Percentiles rank a stretch among this genome's conserved stretches.
Conservation (phyloP, 2,797 vertebrate genomes). For the Betta splendens region DNA sequence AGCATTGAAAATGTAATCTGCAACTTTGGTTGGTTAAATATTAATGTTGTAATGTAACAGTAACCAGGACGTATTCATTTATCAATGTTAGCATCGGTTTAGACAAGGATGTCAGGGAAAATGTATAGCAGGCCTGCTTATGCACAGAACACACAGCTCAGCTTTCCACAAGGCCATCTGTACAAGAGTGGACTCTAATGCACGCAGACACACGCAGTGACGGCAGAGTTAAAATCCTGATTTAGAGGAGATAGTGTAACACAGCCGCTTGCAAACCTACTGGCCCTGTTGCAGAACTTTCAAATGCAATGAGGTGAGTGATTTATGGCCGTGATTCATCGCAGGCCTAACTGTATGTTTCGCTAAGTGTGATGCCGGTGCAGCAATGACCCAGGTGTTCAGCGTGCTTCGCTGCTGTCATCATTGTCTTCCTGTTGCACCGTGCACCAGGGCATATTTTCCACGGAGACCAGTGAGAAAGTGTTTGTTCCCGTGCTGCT, state of each 20-base stretch:
- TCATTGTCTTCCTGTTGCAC: conserved; percentile 69
- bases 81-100: conserved; percentile 19
- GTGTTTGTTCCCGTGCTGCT: conserved; percentile 75
- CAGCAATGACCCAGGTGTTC: conserved; percentile 68
- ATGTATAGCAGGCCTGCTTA: conserved; percentile 26
- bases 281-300: conserved; percentile 49
- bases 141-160: conserved; percentile 35
- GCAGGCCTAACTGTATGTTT: conserved; percentile 62
- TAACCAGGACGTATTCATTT: conserved; percentile 14
- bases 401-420: conserved; percentile 34
- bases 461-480: conserved; percentile 71
- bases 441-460: conserved; percentile 48
- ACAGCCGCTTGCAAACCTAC: conserved; percentile 50
- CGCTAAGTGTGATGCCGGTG: conserved; percentile 46
- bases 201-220: conserved; percentile 37
- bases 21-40: conserved; percentile 7
- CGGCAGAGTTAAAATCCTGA: conserved; percentile 50
- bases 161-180: conserved; percentile 57
- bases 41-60: background rate
- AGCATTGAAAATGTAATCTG: background rate
- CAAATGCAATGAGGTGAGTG: conserved; percentile 65
- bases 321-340: conserved; percentile 66
- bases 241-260: conserved; percentile 58
- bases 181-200: conserved; percentile 43
- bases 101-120: conserved; percentile 29